These are phyloP conservation scores for Ctenoplectra terminalis DNA, from an alignment of 1,140 invertebrate genomes.

Conservation along the genomic window DNA sequence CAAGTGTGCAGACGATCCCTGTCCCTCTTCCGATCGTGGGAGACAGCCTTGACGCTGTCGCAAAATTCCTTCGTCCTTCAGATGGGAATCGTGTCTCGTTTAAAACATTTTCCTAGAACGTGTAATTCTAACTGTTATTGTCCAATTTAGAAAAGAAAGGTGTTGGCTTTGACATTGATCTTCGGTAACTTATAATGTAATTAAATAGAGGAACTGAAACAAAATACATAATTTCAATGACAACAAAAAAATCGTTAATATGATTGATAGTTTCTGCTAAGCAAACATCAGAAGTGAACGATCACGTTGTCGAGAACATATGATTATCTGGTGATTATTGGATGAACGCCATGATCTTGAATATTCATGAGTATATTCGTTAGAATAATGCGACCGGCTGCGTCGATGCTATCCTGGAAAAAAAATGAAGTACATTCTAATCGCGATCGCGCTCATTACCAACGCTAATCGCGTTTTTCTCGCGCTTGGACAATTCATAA, in stretches of 20 bases:
- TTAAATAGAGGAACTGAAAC: too few relatives aligned
- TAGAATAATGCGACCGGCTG: not conserved
- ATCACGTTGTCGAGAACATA: not conserved
- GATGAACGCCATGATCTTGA: not conserved
- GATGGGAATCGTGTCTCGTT: not conserved
- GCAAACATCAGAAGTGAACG: not conserved
- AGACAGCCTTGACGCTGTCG: conserved; percentile 56
- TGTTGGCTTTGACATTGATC: not conserved
- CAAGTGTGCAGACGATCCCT: conserved; percentile 70
- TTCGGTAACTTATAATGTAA: not conserved
- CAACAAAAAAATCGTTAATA: too few relatives aligned
- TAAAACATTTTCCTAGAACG: too few relatives aligned
- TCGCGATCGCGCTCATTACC: not conserved
- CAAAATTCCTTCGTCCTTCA: conserved; percentile 15
- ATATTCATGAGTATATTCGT: conserved; percentile 4
- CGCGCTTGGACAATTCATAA: not conserved
- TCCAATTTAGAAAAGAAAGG: too few relatives aligned
- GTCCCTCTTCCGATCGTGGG: conserved; percentile 74
- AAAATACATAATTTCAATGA: too few relatives aligned
- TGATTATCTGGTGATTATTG: not conserved
- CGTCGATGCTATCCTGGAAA: not conserved
- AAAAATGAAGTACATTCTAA: not conserved
- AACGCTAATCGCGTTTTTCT: conserved; percentile 30
- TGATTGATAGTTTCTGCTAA: not conserved
- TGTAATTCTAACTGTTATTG: too few relatives aligned